Conservation (phyloP, 30 jellyfish, hydroid and myxozoan genomes). For the Rhopilema esculentum region DNA sequence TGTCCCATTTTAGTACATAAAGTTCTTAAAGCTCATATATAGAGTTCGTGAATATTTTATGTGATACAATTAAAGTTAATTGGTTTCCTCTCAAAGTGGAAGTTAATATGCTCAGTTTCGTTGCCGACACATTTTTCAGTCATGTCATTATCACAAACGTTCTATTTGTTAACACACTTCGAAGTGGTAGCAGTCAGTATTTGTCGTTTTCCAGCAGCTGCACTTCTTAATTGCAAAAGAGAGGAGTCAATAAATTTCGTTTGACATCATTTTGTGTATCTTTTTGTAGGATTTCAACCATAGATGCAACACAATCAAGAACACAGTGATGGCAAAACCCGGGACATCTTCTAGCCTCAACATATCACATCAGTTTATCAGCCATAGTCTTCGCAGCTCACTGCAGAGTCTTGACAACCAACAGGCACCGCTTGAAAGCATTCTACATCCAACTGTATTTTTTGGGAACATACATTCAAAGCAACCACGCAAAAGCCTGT, state of each 20-base stretch:
- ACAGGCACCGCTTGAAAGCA: slow-evolving; percentile 53
- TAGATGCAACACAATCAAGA: neutral
- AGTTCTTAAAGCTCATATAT: too few relatives aligned
- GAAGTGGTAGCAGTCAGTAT: too few relatives aligned
- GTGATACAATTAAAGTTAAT: too few relatives aligned
- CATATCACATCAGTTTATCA: slow-evolving; percentile 16
- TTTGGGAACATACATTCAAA: slow-evolving; percentile 65
- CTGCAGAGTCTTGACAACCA: slow-evolving; percentile 71
- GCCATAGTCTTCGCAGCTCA: slow-evolving; percentile 68
- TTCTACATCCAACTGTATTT: slow-evolving; percentile 60
- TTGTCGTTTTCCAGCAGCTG: too few relatives aligned
- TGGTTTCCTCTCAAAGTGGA: too few relatives aligned
- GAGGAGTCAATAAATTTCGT: too few relatives aligned
- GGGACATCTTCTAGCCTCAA: neutral
- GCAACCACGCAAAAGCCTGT: slow-evolving; percentile 63
- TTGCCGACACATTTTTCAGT: neutral
- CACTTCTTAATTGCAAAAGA: too few relatives aligned
- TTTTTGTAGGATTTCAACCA: neutral
- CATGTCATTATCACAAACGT: too few relatives aligned
- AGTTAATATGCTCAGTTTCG: too few relatives aligned
- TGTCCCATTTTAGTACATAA: neutral
- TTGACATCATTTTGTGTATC: too few relatives aligned
- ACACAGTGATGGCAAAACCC: neutral
- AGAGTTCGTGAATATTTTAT: neutral
- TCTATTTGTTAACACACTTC: too few relatives aligned